Percentiles rank a stretch among this genome's conserved stretches.
Conservation (phyloP, 2,888 invertebrate species). For the Hypsopygia costalis region DNA sequence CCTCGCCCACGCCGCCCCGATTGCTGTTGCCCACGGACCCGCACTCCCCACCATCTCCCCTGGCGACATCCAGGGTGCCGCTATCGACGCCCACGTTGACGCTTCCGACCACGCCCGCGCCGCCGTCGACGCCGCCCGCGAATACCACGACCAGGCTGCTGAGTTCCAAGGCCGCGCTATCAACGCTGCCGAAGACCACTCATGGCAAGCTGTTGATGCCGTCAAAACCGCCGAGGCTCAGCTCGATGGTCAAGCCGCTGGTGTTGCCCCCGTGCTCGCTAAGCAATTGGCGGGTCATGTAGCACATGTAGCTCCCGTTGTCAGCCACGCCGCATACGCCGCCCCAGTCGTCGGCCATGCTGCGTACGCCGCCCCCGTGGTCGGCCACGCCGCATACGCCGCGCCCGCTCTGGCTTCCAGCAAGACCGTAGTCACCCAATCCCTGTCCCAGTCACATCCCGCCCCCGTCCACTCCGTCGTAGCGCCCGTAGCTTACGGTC, state of each 20-base stretch:
- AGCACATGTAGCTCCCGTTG: constrained; percentile 39
- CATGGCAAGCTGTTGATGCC: constrained; percentile 70
- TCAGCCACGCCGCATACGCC: constrained; percentile 23
- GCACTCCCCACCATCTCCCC: constrained; percentile 66
- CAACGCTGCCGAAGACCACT: constrained; percentile 73
- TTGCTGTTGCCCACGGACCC: constrained; percentile 41
- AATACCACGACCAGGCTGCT: constrained; percentile 68
- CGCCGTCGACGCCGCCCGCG: constrained; percentile 62
- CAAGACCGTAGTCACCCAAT: constrained; percentile 53
- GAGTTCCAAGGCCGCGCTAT: constrained; percentile 67
- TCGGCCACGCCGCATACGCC: constrained; percentile 21
- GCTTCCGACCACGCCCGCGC: constrained; percentile 71
- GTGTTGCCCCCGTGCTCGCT: constrained; percentile 65
- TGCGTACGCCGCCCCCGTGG: constrained; percentile 23
- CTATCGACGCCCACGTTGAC: constrained; percentile 70
- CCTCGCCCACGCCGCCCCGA: constrained; percentile 39
- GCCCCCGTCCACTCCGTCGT: constrained; percentile 47
- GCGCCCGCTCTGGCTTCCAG: constrained; percentile 37
- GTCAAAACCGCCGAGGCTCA: constrained; percentile 67
- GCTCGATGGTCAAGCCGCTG: constrained; percentile 70
- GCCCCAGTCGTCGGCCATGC: constrained; percentile 17
- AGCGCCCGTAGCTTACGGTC: constrained; percentile 34
- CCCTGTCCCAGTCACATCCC: constrained; percentile 63
- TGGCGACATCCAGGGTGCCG: constrained; percentile 65
- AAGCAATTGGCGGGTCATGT: constrained; percentile 65